Base-by-base conservation (phyloP, 1,140 invertebrate genomes). In the Bemisia tabaci region DNA sequence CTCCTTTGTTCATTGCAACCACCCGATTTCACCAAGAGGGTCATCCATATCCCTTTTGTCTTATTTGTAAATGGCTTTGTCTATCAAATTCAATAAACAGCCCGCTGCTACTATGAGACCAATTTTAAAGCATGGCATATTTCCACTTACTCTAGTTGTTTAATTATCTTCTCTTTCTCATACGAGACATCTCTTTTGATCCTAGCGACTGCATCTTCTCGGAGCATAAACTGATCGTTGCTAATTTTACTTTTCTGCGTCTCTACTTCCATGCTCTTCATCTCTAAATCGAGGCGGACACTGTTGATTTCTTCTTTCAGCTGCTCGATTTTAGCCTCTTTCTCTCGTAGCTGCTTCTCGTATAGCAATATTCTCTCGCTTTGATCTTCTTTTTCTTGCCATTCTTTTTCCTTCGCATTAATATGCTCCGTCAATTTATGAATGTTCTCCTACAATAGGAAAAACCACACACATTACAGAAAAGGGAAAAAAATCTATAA, bases 151-250 rank as follows among this genome's bases (percentile, higher is more conserved):
- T 75, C 69, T 63, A 64, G 75, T 74, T 70, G 75, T 74, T 2
- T 75, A 68, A 2, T 77, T 67, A 26, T 79, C 75, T 68, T 74
- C 71, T 60, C 76, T 73, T 63, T 75, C 77, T 67, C 77, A 75
- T 0, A 71, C 66, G 1, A 78, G 63, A 58, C 69, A 73, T 68
- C 73, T 72, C 65, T 78, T 74, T 27, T 77, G 71, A 60, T 74
- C 74, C 68, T 69, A 74, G 66, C 77, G 77, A 69, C 78, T 63
- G 25, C 25, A 27, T 63, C 62, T 22, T 27, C 26, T 5, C 2
- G 22, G n/a, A 63, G 33, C 26, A 22, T 25, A 5, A 63, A 5
- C 22, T 26, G 2, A 33, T 33, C 26, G 33, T 63, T n/a, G 33
- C 25, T 21, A 63, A 27, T 77, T 69, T 77, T 77, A 65, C 75